Percentiles rank a stretch among this genome's conserved stretches.
These are phyloP conservation scores for Drosophila willistoni DNA, from an alignment of 1,140 invertebrate genomes.

Conservation along the genomic window DNA sequence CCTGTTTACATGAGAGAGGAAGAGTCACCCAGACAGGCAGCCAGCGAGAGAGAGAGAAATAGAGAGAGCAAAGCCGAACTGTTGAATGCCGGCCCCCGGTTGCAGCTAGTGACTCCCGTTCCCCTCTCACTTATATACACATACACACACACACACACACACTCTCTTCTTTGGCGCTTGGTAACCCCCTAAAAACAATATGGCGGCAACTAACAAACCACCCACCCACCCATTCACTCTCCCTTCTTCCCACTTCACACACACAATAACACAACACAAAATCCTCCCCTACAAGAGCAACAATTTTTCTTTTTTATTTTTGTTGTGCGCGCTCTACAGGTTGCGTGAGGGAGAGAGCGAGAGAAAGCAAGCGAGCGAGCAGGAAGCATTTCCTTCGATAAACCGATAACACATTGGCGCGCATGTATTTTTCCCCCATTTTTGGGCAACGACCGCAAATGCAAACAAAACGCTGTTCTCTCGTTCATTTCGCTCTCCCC, in stretches of 20 bases:
- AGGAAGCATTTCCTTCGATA: slow-evolving; percentile 22
- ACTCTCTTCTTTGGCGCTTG: slow-evolving; percentile 28
- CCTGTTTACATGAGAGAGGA: slow-evolving; percentile 58
- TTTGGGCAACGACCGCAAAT: slow-evolving; percentile 71
- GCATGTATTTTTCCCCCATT: slow-evolving; percentile 65
- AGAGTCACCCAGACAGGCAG: slow-evolving; percentile 11
- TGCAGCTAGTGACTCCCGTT: slow-evolving; percentile 25
- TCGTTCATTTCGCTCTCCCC: background rate
- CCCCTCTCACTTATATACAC: slow-evolving; percentile 15
- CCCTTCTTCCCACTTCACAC: background rate
- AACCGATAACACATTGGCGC: slow-evolving; percentile 50
- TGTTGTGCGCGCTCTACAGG: slow-evolving; percentile 54
- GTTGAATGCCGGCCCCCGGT: slow-evolving; percentile 73
- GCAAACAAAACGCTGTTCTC: slow-evolving; percentile 52
- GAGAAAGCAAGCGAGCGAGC: slow-evolving; percentile 41
- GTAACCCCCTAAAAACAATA: slow-evolving; percentile 74
- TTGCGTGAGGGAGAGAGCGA: slow-evolving; percentile 51
- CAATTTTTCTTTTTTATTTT: slow-evolving; percentile 55
- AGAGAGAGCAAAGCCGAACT: slow-evolving; percentile 60
- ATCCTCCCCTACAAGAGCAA: slow-evolving; percentile 53
- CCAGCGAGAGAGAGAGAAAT: no score
- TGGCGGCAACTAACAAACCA: slow-evolving; percentile 58
- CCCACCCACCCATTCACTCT: slow-evolving; percentile 34
- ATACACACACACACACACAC: background rate
- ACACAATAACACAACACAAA: slow-evolving; percentile 25